Conservation (phyloP, 2,888 invertebrate species). For the Busseola fusca region DNA sequence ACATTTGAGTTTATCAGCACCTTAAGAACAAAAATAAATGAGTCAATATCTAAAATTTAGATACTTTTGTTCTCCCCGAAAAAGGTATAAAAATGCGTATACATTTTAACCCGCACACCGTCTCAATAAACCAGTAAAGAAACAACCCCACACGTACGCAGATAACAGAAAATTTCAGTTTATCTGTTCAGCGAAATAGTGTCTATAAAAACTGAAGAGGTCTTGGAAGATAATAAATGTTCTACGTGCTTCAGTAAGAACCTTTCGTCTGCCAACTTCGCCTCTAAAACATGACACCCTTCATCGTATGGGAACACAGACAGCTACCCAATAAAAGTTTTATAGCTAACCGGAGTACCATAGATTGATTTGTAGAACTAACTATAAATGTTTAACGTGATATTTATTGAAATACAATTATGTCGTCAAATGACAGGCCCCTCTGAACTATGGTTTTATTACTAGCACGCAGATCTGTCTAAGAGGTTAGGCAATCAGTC, state of each 20-base stretch:
- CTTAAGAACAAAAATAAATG: neutral
- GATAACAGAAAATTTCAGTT: constrained; percentile 27
- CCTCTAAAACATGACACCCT: constrained; percentile 24
- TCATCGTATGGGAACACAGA: constrained; percentile 32
- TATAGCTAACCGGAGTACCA: constrained; percentile 25
- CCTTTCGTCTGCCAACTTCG: constrained; percentile 7
- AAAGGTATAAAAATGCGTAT: neutral
- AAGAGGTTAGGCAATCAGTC: neutral
- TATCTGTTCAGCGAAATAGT: constrained; percentile 37
- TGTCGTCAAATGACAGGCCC: constrained; percentile 6
- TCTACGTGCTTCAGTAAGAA: constrained; percentile 47
- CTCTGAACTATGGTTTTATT: constrained; percentile 24
- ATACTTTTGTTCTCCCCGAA: neutral
- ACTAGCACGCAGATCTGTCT: constrained; percentile 1
- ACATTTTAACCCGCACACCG: neutral
- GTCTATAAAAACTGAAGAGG: constrained; percentile 32
- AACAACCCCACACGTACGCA: constrained; percentile 27
- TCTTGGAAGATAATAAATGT: constrained; percentile 50
- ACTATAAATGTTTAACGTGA: constrained; percentile 38
- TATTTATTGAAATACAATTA: constrained; percentile 43
- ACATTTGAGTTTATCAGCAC: too few relatives aligned
- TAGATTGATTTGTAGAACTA: constrained; percentile 46
- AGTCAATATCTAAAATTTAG: neutral
- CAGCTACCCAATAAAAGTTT: constrained; percentile 37
- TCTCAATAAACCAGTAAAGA: constrained; percentile 15